phyloP scores from a whole-genome alignment of 2,113 vertebrate species.

The Pollimyrus isidori region DNA sequence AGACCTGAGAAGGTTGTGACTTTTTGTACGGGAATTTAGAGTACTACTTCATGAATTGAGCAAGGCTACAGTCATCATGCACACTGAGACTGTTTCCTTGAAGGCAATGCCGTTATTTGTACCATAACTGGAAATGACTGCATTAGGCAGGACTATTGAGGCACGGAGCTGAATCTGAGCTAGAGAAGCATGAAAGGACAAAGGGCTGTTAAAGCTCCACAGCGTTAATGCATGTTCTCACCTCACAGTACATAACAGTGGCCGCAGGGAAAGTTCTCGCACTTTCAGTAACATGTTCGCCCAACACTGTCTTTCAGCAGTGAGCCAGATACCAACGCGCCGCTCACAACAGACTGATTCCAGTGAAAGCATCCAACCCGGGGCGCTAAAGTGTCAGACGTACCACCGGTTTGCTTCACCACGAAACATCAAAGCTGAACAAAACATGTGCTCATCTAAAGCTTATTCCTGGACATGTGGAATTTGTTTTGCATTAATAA shows the following conservation, averaged over 20 bases:
- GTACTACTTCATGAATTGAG: neutral
- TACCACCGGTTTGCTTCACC: neutral
- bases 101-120: neutral
- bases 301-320: neutral
- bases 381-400: neutral
- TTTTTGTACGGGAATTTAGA: neutral
- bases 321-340: neutral
- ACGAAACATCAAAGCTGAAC: neutral
- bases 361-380: neutral
- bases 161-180: neutral
- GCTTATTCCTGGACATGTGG: neutral
- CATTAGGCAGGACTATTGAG: neutral
- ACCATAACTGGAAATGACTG: neutral
- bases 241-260: neutral
- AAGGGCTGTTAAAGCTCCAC: neutral
- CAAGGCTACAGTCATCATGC: neutral
- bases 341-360: neutral
- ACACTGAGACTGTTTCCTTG: neutral
- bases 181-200: neutral
- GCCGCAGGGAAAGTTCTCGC: neutral
- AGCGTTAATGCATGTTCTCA: neutral
- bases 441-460: neutral
- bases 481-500: neutral
- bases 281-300: neutral
- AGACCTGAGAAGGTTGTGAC: neutral